Evolutionary conservation across 2,113 vertebrate species (phyloP).

Genomic region (Arenaria interpres): DNA sequence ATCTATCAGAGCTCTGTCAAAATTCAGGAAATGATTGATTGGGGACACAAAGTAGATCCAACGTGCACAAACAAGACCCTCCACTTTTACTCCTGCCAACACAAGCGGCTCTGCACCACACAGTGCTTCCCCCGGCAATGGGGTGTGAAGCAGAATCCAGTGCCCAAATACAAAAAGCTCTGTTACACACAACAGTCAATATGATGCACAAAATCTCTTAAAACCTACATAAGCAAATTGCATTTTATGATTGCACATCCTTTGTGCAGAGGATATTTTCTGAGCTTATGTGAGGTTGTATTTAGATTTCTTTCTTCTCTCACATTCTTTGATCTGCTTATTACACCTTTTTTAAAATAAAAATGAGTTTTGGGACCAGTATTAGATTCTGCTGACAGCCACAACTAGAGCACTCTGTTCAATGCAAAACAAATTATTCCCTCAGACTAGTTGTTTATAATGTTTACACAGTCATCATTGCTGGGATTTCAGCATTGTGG

Average conservation of each 20-base stretch:
- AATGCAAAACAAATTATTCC: slow-evolving; percentile 44
- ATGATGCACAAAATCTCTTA: neutral
- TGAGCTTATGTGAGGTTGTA: neutral
- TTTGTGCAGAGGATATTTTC: neutral
- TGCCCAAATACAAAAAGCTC: neutral
- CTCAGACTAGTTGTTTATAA: neutral
- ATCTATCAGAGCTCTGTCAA: neutral
- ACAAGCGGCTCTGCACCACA: accelerated
- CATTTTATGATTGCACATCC: neutral
- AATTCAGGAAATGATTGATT: neutral
- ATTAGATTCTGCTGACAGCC: slow-evolving; percentile 44
- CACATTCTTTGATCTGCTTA: slow-evolving; percentile 28
- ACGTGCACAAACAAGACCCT: accelerated
- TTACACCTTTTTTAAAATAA: slow-evolving; percentile 39
- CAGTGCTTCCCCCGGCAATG: accelerated
- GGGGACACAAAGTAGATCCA: neutral
- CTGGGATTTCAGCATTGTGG: slow-evolving; percentile 30
- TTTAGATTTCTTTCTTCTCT: slow-evolving; percentile 33
- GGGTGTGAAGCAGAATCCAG: neutral
- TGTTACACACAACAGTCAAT: neutral
- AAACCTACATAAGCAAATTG: neutral
- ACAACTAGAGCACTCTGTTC: neutral
- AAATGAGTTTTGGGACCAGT: slow-evolving; percentile 27
- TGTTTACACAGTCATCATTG: slow-evolving; percentile 21
- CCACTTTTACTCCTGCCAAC: neutral